These are phyloP conservation scores for Batillaria attramentaria DNA, from an alignment of 1,140 invertebrate genomes.

Conservation along the genomic window DNA sequence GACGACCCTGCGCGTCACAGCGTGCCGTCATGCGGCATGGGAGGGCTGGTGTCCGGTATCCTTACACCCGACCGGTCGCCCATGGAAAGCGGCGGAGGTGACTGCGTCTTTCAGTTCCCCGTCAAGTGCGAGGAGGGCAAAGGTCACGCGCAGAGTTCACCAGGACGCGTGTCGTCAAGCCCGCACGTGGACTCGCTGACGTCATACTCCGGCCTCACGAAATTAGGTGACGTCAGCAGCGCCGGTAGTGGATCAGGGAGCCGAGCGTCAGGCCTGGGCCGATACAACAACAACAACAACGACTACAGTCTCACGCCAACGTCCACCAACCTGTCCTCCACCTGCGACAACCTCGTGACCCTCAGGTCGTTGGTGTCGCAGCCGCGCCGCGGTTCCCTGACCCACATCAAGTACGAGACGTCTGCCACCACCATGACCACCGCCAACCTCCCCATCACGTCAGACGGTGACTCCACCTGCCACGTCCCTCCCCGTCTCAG, in stretches of 20 bases:
- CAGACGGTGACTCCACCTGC: neutral
- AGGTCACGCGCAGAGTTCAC: neutral
- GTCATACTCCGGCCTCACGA: neutral
- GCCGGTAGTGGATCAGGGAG: neutral
- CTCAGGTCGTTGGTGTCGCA: constrained; percentile 44
- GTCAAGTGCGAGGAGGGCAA: neutral
- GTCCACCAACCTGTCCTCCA: constrained; percentile 31
- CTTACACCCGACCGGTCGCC: constrained; percentile 50
- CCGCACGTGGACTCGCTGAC: neutral
- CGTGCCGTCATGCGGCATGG: neutral
- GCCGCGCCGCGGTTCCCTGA: constrained; percentile 1
- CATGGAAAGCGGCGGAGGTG: constrained; percentile 28
- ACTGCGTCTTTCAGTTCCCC: constrained; percentile 31
- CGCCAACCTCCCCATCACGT: neutral
- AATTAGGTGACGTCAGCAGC: neutral
- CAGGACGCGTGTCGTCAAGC: neutral
- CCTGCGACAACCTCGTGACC: constrained; percentile 37
- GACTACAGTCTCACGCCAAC: constrained; percentile 34
- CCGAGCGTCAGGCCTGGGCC: neutral
- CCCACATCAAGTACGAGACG: constrained; percentile 3
- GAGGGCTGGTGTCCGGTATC: constrained; percentile 1
- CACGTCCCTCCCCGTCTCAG: neutral
- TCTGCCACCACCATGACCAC: neutral
- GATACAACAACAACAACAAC: neutral
- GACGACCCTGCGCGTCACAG: neutral